Evolutionary conservation across 2,888 invertebrate genomes (phyloP).

Genomic region (Tuta absoluta): DNA sequence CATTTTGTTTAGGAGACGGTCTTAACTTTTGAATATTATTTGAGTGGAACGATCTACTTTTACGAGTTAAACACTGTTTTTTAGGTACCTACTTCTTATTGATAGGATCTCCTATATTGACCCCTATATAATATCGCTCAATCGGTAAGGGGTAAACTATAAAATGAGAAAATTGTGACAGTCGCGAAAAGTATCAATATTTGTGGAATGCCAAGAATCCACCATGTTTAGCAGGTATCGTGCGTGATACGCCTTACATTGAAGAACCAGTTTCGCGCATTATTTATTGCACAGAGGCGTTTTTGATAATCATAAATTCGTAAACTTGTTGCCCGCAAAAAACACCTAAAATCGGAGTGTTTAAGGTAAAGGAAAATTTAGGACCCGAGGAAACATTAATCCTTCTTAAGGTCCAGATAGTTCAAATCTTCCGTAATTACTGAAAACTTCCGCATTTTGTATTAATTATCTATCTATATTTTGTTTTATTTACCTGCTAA

Average conservation of each 20-base stretch:
- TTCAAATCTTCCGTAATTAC: not conserved
- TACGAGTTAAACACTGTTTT: no score
- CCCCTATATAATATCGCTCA: no score
- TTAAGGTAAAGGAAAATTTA: not conserved
- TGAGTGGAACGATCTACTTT: no score
- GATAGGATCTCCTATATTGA: no score
- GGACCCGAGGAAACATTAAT: not conserved
- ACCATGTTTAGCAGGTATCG: conserved; percentile 7
- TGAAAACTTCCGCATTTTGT: not conserved
- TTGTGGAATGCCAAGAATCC: conserved; percentile 6
- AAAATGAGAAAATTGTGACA: not conserved
- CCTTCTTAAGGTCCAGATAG: not conserved
- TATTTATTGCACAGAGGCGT: conserved; percentile 25
- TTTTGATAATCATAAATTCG: conserved; percentile 9
- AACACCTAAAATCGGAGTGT: not conserved
- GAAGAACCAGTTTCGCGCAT: conserved; percentile 22
- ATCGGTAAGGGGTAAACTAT: no score
- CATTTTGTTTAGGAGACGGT: not conserved
- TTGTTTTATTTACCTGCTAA: not conserved
- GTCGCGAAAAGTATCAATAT: conserved; percentile 8
- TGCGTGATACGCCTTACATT: not conserved
- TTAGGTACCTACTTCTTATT: no score
- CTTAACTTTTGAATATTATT: not conserved
- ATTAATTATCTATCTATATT: not conserved
- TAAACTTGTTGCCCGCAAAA: conserved; percentile 13